Evolutionary conservation across 2,888 invertebrate species (phyloP).

Genomic region (Malachius bipustulatus): DNA sequence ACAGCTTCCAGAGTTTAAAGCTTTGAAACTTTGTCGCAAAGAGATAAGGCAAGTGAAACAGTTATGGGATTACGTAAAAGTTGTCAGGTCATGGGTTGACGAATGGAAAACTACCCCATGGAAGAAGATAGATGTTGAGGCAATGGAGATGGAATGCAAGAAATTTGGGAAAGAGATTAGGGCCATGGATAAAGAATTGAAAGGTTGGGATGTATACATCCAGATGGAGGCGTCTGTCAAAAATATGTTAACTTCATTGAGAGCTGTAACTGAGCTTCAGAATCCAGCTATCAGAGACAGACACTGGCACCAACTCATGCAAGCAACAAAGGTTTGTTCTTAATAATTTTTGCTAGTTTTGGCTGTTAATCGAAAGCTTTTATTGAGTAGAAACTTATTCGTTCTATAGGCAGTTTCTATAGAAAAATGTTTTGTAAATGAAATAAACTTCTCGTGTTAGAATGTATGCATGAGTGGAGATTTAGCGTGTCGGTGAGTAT

Average conservation of each 20-base stretch:
- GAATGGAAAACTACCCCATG: slow-evolving; percentile 92
- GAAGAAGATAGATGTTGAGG: slow-evolving; percentile 88
- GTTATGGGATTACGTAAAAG: slow-evolving; percentile 81
- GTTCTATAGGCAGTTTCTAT: too few relatives aligned
- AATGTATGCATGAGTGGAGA: too few relatives aligned
- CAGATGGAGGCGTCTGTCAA: slow-evolving; percentile 71
- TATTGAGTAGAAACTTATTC: too few relatives aligned
- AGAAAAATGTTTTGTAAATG: too few relatives aligned
- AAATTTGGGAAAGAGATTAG: slow-evolving; percentile 77
- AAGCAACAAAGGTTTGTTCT: slow-evolving; percentile 64
- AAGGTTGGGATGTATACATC: slow-evolving; percentile 67
- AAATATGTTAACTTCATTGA: slow-evolving; percentile 85
- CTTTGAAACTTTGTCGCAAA: slow-evolving; percentile 58
- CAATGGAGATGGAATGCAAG: slow-evolving; percentile 88
- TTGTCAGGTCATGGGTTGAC: slow-evolving; percentile 70
- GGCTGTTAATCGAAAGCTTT: too few relatives aligned
- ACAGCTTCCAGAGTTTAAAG: slow-evolving; percentile 69
- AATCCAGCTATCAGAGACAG: slow-evolving; percentile 88
- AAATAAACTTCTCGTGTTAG: too few relatives aligned
- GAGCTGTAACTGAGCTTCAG: slow-evolving; percentile 87
- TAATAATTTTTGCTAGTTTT: too few relatives aligned
- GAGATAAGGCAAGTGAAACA: slow-evolving; percentile 68
- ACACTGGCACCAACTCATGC: slow-evolving; percentile 91
- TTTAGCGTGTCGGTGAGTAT: too few relatives aligned
- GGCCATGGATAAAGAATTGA: slow-evolving; percentile 68